Conservation (phyloP, 2,113 vertebrate genomes). For the Perca fluviatilis region DNA sequence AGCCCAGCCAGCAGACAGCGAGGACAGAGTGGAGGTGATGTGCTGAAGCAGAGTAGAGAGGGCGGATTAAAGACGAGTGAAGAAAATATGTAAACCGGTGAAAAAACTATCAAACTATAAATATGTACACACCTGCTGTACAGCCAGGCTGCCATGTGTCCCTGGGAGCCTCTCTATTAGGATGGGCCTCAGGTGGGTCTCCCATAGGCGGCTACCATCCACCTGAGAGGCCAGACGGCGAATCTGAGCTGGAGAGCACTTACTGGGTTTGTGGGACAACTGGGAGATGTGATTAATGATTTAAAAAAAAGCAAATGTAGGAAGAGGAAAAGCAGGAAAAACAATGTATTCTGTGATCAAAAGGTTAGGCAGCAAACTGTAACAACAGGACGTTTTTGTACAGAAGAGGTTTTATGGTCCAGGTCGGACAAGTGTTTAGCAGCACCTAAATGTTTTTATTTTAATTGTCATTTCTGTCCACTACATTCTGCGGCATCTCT, state of each 20-base stretch:
- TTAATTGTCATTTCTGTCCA: background rate
- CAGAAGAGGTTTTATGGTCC: background rate
- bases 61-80: constrained; percentile 13
- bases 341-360: background rate
- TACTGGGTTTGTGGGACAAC: constrained; percentile 82
- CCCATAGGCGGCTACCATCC: constrained; percentile 87
- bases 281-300: constrained; percentile 31
- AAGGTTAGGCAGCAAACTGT: background rate
- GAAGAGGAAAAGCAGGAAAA: background rate
- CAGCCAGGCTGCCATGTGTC: constrained; percentile 84
- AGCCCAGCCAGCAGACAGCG: constrained; percentile 87
- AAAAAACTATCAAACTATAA: background rate
- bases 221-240: constrained; percentile 83
- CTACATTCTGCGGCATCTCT: too few relatives aligned
- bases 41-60: constrained; percentile 81
- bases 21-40: constrained; percentile 81
- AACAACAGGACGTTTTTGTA: background rate
- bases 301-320: background rate
- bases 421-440: background rate
- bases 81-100: background rate
- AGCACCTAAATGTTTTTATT: background rate
- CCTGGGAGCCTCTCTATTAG: constrained; percentile 88
- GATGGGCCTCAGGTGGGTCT: constrained; percentile 85
- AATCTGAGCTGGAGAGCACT: constrained; percentile 81
- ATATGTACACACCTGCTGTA: constrained; percentile 83